These are phyloP conservation scores for Mythimna ferrago DNA, from an alignment of 2,888 invertebrate genomes.

Conservation along the genomic window DNA sequence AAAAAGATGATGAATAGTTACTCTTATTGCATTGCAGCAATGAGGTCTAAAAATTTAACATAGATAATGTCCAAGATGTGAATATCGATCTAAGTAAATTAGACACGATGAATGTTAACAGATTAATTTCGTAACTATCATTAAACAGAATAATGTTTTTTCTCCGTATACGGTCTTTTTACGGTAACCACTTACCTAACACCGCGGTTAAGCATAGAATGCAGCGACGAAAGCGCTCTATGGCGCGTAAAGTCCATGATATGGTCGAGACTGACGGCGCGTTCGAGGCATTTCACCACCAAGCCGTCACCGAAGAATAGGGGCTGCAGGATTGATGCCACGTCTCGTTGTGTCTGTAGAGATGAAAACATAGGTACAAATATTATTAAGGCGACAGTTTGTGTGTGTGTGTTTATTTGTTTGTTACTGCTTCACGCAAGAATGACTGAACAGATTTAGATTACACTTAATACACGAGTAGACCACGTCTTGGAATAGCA, in stretches of 20 bases:
- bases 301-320: slow-evolving; percentile 98
- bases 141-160: not conserved
- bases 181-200: slow-evolving; percentile 90
- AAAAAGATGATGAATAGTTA: no score
- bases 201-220: slow-evolving; percentile 99
- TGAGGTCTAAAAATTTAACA: no score
- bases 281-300: slow-evolving; percentile 97
- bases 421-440: no score
- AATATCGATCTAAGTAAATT: no score
- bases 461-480: no score
- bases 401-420: no score
- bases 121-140: not conserved
- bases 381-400: no score
- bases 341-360: slow-evolving; percentile 95
- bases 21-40: no score
- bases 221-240: slow-evolving; percentile 98
- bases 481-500: no score
- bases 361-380: not conserved
- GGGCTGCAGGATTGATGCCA: slow-evolving; percentile 95
- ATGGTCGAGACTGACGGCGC: slow-evolving; percentile 97
- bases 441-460: no score
- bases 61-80: no score
- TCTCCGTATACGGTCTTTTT: not conserved
- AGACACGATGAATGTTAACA: no score
- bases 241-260: slow-evolving; percentile 99